phyloP scores from a whole-genome alignment of 2,888 invertebrate species.

The Thysanoteuthis rhombus region DNA sequence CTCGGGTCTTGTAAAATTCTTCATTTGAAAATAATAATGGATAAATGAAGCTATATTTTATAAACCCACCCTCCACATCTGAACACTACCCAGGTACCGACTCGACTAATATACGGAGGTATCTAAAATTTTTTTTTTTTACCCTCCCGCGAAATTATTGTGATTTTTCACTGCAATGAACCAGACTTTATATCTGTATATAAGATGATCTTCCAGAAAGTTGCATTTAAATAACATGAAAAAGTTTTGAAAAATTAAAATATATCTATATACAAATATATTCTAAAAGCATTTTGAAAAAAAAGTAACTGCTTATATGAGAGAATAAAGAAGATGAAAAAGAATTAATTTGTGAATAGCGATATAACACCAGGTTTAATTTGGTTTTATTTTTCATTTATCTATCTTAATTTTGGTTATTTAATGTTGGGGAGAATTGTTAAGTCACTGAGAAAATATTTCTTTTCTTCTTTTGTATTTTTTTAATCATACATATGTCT shows the following conservation, averaged over 20 bases:
- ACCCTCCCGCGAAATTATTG: not conserved
- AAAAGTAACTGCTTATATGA: not conserved
- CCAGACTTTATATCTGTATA: not conserved
- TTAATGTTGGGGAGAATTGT: not conserved
- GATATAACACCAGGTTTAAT: not conserved
- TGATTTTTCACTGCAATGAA: not conserved
- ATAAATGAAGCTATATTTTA: not conserved
- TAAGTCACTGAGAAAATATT: not conserved
- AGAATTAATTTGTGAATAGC: not conserved
- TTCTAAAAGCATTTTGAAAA: not conserved
- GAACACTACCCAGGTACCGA: not conserved
- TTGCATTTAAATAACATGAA: too few species aligned
- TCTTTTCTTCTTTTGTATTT: too few species aligned
- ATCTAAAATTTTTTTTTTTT: not conserved
- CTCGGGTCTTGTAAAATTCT: not conserved
- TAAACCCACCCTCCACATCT: not conserved
- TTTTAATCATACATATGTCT: not conserved
- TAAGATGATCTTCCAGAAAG: not conserved
- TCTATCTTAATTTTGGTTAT: not conserved
- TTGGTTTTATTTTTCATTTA: too few species aligned
- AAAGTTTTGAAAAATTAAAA: not conserved
- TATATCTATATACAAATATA: not conserved
- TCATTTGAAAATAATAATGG: not conserved
- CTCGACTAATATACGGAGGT: not conserved
- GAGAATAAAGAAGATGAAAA: not conserved